Evolutionary conservation across 2,888 invertebrate species (phyloP), one percentile per base, ranked within the genome.

Genomic region (Nebria brevicollis): DNA sequence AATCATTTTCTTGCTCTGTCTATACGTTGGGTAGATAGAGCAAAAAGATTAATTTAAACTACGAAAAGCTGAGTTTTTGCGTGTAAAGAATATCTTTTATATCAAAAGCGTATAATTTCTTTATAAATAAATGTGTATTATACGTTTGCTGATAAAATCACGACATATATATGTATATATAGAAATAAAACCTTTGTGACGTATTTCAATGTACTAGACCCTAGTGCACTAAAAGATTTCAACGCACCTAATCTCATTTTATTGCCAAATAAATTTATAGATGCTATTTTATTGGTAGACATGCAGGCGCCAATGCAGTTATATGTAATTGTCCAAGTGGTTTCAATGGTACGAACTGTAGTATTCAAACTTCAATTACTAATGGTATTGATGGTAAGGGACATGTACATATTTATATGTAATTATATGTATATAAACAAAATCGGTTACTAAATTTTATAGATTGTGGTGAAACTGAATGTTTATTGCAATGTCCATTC

Each of bases 261-360:
- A 34, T 41, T 41, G n/a, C 34, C 42, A 72, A 72, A 34, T 42
- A 13, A n/a, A 34, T 34, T 42, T 43, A 13, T 41, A 26, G 10
- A 41, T 73, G 43, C 26, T 73, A n/a, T 75, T 75, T 64, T 10
- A 15, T 34, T 79, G 73, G 8, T 74, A 79, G 79, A 8, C 79
- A 79, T 20, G 20, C 75, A 68, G 79, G 79, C 10, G 79, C 79
- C 34, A 75, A 75, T 41, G 79, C 79, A 5, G 66, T 79, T 43
- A 79, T 68, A 15, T 79, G 79, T 65, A 15, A 75, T 68, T 79
- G 79, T 15, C 79, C 79, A 13, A 65, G 15, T 11, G 79, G 79
- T 7, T 79, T 75, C 75, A 79, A 72, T 1, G 79, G 79, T 15
- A 43, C 74, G 2, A 43, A 79, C 26, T 79, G 79, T 66, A 75